These are phyloP conservation scores for Neodon shergylaensis DNA, from an alignment of 2,113 vertebrate species.

Conservation along the genomic window DNA sequence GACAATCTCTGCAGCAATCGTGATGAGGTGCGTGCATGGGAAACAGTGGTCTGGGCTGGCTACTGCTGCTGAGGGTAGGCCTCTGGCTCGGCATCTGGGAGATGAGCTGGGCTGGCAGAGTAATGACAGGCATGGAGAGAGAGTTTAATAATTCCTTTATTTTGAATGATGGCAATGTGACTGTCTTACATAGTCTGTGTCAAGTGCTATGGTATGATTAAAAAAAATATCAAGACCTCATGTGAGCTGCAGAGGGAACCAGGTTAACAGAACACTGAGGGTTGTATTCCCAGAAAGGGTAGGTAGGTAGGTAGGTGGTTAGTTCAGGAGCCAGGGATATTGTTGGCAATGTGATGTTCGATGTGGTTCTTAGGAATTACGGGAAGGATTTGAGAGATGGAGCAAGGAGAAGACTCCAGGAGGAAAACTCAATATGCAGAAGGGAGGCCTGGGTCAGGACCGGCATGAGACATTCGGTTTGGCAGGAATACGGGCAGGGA, in stretches of 20 bases:
- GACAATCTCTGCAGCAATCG: too few species aligned
- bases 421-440: neutral
- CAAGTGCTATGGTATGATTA: neutral
- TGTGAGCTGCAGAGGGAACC: neutral
- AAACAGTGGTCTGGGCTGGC: neutral
- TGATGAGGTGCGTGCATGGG: fast-evolving
- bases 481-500: neutral
- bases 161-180: neutral
- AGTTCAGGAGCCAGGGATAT: neutral
- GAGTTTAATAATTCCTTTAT: neutral
- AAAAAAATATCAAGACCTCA: neutral
- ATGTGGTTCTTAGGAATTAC: neutral
- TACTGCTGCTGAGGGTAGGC: neutral
- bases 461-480: neutral
- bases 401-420: neutral
- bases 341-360: neutral
- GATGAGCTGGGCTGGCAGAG: neutral
- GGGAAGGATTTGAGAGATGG: neutral
- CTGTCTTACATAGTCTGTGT: neutral
- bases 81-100: neutral
- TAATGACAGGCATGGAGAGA: neutral
- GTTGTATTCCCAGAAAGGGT: neutral
- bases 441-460: neutral
- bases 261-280: neutral
- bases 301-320: fast-evolving